Evolutionary conservation across 2,888 invertebrate species (phyloP).

Genomic region (Malthinus flaveolus): DNA sequence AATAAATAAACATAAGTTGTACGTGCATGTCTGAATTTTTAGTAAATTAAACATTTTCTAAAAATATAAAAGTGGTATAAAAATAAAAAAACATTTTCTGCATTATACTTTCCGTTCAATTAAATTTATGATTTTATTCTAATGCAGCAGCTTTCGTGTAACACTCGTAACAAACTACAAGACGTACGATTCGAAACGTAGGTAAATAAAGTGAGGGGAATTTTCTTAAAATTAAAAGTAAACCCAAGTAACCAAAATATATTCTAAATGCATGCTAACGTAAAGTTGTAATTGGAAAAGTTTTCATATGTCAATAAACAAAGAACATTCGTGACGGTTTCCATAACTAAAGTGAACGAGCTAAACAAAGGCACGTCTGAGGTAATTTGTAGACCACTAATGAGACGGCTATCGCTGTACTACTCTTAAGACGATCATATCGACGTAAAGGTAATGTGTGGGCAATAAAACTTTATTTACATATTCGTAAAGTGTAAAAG

Average conservation of each 20-base stretch:
- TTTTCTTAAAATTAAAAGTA: constrained; percentile 13
- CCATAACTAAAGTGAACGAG: constrained; percentile 40
- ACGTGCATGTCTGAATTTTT: too few species aligned
- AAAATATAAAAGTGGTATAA: too few species aligned
- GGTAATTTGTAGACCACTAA: constrained; percentile 44
- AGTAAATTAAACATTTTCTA: too few species aligned
- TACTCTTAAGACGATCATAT: constrained; percentile 42
- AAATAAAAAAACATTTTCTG: background rate
- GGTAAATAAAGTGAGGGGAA: constrained; percentile 14
- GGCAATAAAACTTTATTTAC: constrained; percentile 45
- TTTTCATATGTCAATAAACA: constrained; percentile 47
- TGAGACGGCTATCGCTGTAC: constrained; percentile 40
- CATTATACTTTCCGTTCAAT: background rate
- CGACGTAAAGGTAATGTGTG: constrained; percentile 42
- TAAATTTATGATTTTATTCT: background rate
- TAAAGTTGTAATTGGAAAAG: constrained; percentile 45
- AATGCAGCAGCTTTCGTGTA: background rate
- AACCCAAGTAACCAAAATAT: constrained; percentile 18
- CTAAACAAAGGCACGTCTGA: constrained; percentile 33
- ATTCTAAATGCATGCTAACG: constrained; percentile 28
- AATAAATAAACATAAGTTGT: too few species aligned
- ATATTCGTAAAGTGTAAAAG: constrained; percentile 34
- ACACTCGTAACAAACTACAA: background rate
- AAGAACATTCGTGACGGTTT: constrained; percentile 39
- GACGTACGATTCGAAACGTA: constrained; percentile 13